Conservation (phyloP, 1,140 invertebrate species). For the Sinonovacula constricta region DNA sequence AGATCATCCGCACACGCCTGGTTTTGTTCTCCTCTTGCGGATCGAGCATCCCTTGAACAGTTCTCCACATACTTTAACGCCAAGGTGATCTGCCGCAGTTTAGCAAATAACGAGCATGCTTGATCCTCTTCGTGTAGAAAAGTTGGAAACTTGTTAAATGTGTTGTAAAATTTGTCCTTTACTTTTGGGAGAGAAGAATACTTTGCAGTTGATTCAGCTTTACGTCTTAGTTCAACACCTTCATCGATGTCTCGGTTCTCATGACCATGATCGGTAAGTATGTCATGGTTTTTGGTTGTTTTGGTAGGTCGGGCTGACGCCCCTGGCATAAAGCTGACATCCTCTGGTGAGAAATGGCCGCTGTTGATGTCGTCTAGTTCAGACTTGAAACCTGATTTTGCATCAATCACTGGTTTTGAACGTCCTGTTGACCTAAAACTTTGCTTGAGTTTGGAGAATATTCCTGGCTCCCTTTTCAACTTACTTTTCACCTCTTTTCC, state of each 20-base stretch:
- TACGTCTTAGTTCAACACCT: neutral
- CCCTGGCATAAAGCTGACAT: neutral
- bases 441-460: no score
- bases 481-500: no score
- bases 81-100: constrained; percentile 37
- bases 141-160: constrained; percentile 14
- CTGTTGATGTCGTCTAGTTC: no score
- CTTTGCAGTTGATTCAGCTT: neutral
- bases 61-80: constrained; percentile 33
- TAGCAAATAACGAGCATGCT: constrained; percentile 27
- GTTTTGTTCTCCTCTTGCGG: neutral
- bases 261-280: constrained; percentile 3
- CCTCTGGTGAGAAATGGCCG: no score
- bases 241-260: no score
- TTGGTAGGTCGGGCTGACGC: neutral
- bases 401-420: no score
- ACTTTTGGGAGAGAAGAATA: neutral
- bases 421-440: no score
- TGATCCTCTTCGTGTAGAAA: constrained; percentile 24
- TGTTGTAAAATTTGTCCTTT: constrained; percentile 22
- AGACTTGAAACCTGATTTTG: no score
- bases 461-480: no score
- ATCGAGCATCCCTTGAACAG: constrained; percentile 1
- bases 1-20: constrained; percentile 37
- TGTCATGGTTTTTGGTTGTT: neutral